Evolutionary conservation across 1,140 invertebrate genomes (phyloP).

Genomic region (Formica exsecta): DNA sequence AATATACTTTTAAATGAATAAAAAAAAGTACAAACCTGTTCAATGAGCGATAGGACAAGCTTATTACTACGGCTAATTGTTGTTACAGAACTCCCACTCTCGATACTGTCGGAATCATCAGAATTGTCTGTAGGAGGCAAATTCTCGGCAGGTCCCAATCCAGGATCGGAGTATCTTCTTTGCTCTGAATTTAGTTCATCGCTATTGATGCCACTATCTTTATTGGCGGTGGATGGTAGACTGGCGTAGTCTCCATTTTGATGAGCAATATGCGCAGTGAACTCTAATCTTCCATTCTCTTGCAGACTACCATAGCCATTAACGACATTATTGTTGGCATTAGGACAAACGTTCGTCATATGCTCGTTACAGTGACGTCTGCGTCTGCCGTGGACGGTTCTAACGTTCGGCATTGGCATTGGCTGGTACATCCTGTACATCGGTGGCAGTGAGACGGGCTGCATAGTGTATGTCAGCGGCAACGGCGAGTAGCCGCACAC

Average conservation of each 20-base stretch:
- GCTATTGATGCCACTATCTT: conserved; percentile 72
- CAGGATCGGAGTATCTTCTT: conserved; percentile 87
- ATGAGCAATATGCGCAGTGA: conserved; percentile 80
- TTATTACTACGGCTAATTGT: conserved; percentile 85
- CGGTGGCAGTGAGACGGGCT: conserved; percentile 86
- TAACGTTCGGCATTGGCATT: conserved; percentile 77
- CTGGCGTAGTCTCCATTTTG: conserved; percentile 86
- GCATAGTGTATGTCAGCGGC: conserved; percentile 85
- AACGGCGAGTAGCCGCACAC: conserved; percentile 86
- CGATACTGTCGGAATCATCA: conserved; percentile 83
- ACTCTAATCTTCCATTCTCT: conserved; percentile 80
- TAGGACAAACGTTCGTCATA: conserved; percentile 29
- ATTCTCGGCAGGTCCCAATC: conserved; percentile 85
- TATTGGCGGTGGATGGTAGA: conserved; percentile 86
- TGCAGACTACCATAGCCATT: conserved; percentile 81
- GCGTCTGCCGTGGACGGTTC: conserved; percentile 70
- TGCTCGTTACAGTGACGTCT: conserved; percentile 71
- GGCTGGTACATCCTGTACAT: conserved; percentile 83
- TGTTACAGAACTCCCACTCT: conserved; percentile 82
- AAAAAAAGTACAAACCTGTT: conserved; percentile 83
- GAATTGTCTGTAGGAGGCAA: conserved; percentile 71
- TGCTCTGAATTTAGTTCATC: conserved; percentile 83
- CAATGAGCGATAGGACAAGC: conserved; percentile 85
- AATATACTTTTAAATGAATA: neutral
- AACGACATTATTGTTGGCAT: conserved; percentile 71